phyloP scores from a whole-genome alignment of 2,113 vertebrate genomes.

The Falcunculus frontatus region DNA sequence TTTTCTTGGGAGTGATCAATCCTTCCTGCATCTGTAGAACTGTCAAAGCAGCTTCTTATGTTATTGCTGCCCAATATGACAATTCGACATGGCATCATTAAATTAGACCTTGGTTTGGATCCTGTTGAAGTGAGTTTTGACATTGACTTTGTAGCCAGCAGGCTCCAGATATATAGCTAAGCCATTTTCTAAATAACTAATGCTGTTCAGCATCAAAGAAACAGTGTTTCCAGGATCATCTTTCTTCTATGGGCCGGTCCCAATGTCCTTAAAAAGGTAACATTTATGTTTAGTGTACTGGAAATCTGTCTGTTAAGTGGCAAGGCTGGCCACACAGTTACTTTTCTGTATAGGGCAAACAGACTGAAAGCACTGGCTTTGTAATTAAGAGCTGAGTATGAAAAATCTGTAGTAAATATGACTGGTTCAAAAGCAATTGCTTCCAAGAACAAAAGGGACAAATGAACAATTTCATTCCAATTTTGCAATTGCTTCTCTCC shows the following conservation, averaged over 20 bases:
- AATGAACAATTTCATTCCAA: conserved; percentile 33
- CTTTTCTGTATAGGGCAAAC: neutral
- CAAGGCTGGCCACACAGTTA: neutral
- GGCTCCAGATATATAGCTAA: neutral
- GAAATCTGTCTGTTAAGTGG: neutral
- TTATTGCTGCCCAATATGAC: neutral
- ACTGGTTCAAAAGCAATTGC: conserved; percentile 23
- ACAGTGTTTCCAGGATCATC: neutral
- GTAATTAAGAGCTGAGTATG: neutral
- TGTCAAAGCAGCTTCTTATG: neutral
- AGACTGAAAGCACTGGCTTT: neutral
- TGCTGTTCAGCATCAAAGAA: neutral
- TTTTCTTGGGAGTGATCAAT: neutral
- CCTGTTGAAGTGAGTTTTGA: neutral
- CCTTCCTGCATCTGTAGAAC: neutral
- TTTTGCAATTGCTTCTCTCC: conserved; percentile 29
- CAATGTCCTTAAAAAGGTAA: neutral
- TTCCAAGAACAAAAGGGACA: conserved; percentile 41
- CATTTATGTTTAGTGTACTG: neutral
- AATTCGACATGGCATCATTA: neutral
- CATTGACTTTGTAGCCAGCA: neutral
- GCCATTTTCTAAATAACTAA: neutral
- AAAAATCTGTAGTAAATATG: neutral
- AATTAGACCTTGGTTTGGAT: neutral
- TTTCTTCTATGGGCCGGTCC: neutral